Base-by-base conservation (phyloP, 2,797 vertebrate species). In the Thunnus albacares region DNA sequence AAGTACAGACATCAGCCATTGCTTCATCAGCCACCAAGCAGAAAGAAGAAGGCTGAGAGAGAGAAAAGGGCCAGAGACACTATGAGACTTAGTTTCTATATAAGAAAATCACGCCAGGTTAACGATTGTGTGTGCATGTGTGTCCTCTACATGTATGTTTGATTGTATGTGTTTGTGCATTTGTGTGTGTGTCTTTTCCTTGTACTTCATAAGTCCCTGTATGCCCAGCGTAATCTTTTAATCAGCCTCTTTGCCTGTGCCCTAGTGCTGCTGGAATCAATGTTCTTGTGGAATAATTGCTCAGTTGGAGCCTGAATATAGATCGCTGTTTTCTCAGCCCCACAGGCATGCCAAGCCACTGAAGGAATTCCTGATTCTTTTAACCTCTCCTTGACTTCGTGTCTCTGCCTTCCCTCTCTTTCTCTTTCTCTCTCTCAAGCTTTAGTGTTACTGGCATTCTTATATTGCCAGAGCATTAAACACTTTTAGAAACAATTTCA, bases 251-350 rank as follows among this genome's bases (percentile, higher is more conserved):
- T 88, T 81, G 57, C 73, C 82, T 81, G 68, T 80, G 66, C 87
- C 74, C 71, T 69, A 71, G 69, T 83, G 66, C 83, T 73, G 85
- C 84, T 79, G 64, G 77, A 93, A 87, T 93, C 86, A 77, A 68
- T 92, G 86, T 71, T 84, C 87, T 88, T 65, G 30, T 89, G 80
- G 82, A 90, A 90, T 92, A 92, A 94, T 93, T 94, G 88, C 83
- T 90, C 83, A 80, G 90, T 86, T 71, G 83, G 86, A 86, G 78
- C 56, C 83, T 61, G 82, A 83, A 89, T 93, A 89, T 86, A 84
- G 82, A 91, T 88, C 45, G 61, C 56, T 81, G 83, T 83, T 75
- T 81, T 79, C 70, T 83, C 70, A 71, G 76, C 70, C 67, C 72
- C 56, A 60, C 61, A 72, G 82, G 74, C 68, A 56, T 14, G 61